Conservation (phyloP, 1,140 invertebrate genomes). For the Sitodiplosis mosellana region DNA sequence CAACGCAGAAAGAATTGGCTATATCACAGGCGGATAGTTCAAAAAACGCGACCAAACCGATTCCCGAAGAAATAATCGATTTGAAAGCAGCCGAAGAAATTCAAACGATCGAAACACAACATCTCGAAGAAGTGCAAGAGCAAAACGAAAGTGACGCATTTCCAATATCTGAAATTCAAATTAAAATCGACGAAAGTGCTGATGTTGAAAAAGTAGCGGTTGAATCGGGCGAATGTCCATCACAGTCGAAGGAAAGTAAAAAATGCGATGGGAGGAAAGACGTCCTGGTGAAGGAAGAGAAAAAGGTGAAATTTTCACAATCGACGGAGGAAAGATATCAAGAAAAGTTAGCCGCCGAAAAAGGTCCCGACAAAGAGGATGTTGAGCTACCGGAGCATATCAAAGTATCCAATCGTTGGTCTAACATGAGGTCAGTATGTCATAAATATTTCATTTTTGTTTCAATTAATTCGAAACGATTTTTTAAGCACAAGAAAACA, state of each 20-base stretch:
- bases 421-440: constrained; percentile 11
- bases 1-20: no score
- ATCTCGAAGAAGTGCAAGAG: constrained; percentile 7
- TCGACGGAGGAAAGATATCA: constrained; percentile 15
- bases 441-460: no score
- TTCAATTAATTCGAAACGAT: no score
- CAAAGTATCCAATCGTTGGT: constrained; percentile 7
- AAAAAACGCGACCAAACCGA: no score
- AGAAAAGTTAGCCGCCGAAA: constrained; percentile 9
- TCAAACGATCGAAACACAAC: no score
- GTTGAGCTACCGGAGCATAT: constrained; percentile 17
- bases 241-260: no score
- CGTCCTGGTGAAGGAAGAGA: constrained; percentile 8
- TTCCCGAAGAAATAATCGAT: no score
- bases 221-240: constrained; percentile 1
- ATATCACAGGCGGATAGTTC: no score
- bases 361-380: constrained; percentile 17
- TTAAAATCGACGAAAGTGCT: no score
- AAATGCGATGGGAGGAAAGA: no score
- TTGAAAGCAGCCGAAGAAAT: no score
- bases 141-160: constrained; percentile 19
- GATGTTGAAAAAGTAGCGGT: constrained; percentile 22
- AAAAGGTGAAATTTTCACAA: constrained; percentile 24
- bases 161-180: constrained; percentile 6
- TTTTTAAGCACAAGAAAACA: no score